phyloP scores from a whole-genome alignment of 2,888 invertebrate genomes.

The Abrostola tripartita region DNA sequence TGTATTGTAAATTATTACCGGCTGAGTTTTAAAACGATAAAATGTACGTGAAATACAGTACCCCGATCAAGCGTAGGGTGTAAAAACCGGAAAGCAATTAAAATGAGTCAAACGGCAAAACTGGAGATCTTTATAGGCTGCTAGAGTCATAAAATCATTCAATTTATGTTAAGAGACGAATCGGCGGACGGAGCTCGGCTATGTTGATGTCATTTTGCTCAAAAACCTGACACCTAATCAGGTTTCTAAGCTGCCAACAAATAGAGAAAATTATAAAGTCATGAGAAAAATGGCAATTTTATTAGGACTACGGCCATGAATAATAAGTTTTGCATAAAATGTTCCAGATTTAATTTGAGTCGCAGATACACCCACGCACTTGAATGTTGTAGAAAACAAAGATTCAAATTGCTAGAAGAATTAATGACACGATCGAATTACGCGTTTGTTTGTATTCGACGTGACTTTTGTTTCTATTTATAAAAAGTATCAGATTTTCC shows the following conservation, averaged over 20 bases:
- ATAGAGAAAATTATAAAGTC: conserved; percentile 50
- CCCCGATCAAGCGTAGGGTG: conserved; percentile 69
- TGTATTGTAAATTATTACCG: conserved; percentile 78
- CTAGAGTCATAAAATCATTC: conserved; percentile 75
- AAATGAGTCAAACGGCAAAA: conserved; percentile 82
- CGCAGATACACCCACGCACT: conserved; percentile 44
- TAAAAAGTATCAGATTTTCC: conserved; percentile 46
- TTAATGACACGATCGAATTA: conserved; percentile 48
- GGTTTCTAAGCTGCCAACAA: conserved; percentile 48
- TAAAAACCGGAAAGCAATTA: conserved; percentile 80
- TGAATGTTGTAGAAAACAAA: conserved; percentile 33
- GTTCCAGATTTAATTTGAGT: conserved; percentile 54
- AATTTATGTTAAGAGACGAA: conserved; percentile 75
- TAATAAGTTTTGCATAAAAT: conserved; percentile 53
- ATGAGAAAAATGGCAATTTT: conserved; percentile 39
- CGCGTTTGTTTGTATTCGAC: conserved; percentile 46
- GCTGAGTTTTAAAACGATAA: conserved; percentile 76
- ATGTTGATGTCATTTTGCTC: conserved; percentile 62
- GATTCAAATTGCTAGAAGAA: conserved; percentile 42
- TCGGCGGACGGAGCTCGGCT: conserved; percentile 56
- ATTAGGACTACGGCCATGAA: conserved; percentile 36
- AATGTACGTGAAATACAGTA: conserved; percentile 75
- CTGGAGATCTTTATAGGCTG: conserved; percentile 75
- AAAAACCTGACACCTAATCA: conserved; percentile 45
- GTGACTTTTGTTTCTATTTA: conserved; percentile 44